These are phyloP conservation scores for Acanthaster planci DNA, from an alignment of 35 echinoderm and acorn worm species.

Conservation along the genomic window DNA sequence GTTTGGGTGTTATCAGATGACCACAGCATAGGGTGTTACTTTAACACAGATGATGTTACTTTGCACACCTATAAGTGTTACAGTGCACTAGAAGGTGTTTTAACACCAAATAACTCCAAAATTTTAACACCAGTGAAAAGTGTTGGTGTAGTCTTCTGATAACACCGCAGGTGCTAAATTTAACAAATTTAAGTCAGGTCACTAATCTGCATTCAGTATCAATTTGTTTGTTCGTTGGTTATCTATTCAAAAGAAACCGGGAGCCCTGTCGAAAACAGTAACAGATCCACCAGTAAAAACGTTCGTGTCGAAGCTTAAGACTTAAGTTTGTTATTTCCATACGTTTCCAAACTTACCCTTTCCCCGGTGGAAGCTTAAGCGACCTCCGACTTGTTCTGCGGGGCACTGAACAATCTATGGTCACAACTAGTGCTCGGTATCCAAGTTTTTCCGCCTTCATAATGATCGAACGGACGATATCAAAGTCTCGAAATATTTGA, in stretches of 20 bases:
- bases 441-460: conserved; percentile 70
- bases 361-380: background rate
- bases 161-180: too few relatives aligned
- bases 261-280: background rate
- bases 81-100: too few relatives aligned
- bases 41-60: too few relatives aligned
- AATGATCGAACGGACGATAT: conserved; percentile 46
- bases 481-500: conserved; percentile 57
- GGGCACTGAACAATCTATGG: conserved; percentile 59
- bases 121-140: too few relatives aligned
- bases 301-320: background rate
- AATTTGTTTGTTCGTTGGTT: background rate
- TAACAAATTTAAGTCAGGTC: too few relatives aligned
- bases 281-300: background rate
- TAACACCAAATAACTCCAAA: too few relatives aligned
- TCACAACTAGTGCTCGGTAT: conserved; percentile 74
- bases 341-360: background rate
- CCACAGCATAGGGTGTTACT: too few relatives aligned
- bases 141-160: too few relatives aligned
- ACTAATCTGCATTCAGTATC: background rate
- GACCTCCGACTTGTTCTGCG: background rate
- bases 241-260: background rate
- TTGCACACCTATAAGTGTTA: too few relatives aligned
- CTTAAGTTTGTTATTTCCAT: background rate
- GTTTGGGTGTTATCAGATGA: too few relatives aligned